Percentiles rank a stretch among this genome's conserved stretches.
phyloP scores from a whole-genome alignment of 2,797 vertebrate genomes.

The Chanos chanos region DNA sequence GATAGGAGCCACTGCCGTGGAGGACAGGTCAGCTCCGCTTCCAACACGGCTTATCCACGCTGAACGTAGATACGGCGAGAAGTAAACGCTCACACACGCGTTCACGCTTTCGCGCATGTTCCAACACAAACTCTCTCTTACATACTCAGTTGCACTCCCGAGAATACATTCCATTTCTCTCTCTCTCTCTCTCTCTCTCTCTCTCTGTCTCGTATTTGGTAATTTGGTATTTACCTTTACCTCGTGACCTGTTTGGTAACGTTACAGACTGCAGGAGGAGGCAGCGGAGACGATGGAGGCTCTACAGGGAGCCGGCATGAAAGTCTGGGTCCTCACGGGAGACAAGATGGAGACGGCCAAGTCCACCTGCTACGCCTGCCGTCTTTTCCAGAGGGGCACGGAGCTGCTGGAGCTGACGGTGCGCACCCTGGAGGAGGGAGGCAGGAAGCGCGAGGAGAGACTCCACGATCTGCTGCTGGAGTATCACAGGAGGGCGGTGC shows the following conservation, averaged over 20 bases:
- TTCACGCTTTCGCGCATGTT: background rate
- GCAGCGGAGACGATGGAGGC: slow-evolving; percentile 93
- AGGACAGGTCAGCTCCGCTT: slow-evolving; percentile 95
- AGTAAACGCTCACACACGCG: too few relatives aligned
- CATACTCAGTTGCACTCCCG: too few relatives aligned
- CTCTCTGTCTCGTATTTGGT: too few relatives aligned
- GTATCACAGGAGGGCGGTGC: slow-evolving; percentile 86
- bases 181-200: background rate
- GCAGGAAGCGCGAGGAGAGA: slow-evolving; percentile 74
- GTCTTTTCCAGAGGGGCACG: slow-evolving; percentile 88
- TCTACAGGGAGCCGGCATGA: slow-evolving; percentile 89
- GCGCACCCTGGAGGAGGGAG: slow-evolving; percentile 74
- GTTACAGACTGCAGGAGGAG: slow-evolving; percentile 89
- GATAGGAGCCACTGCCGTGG: slow-evolving; percentile 94
- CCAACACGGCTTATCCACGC: too few relatives aligned
- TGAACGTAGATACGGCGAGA: too few relatives aligned
- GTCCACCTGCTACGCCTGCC: slow-evolving; percentile 93
- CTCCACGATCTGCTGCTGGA: slow-evolving; percentile 87
- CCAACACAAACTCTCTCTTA: background rate
- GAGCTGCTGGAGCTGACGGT: slow-evolving; percentile 90
- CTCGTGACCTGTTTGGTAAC: too few relatives aligned
- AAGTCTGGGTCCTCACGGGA: slow-evolving; percentile 95
- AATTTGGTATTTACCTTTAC: too few relatives aligned
- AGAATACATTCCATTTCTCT: too few relatives aligned
- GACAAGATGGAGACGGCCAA: slow-evolving; percentile 99